These are phyloP conservation scores for Diabrotica balteata DNA, from an alignment of 2,888 invertebrate genomes.

Conservation along the genomic window DNA sequence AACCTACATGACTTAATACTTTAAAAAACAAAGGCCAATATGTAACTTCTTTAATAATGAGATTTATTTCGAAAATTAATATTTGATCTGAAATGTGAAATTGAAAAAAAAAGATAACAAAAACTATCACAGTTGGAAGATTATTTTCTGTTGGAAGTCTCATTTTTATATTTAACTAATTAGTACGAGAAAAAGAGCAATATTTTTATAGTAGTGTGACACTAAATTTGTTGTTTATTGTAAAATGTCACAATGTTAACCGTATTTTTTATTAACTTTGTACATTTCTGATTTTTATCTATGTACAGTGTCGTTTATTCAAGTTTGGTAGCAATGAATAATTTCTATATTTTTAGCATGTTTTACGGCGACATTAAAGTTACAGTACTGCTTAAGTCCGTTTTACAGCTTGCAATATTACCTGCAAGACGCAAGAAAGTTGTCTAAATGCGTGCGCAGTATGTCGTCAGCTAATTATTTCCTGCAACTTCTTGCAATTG, in stretches of 20 bases:
- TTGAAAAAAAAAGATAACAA: constrained; percentile 16
- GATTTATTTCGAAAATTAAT: constrained; percentile 33
- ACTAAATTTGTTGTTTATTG: background rate
- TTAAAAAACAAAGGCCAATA: constrained; percentile 13
- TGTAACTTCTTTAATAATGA: constrained; percentile 20
- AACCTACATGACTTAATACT: too few relatives aligned
- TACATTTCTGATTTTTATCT: too few relatives aligned
- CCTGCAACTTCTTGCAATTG: too few relatives aligned
- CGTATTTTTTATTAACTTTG: background rate
- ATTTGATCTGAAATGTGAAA: constrained; percentile 33
- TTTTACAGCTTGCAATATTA: too few relatives aligned
- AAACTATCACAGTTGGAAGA: constrained; percentile 12
- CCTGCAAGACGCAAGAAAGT: too few relatives aligned
- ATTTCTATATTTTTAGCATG: too few relatives aligned
- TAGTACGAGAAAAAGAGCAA: background rate
- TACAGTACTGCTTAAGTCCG: too few relatives aligned
- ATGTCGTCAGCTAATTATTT: too few relatives aligned
- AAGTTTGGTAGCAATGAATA: too few relatives aligned
- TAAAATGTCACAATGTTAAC: background rate
- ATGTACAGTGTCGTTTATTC: too few relatives aligned
- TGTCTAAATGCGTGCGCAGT: too few relatives aligned
- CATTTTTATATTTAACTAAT: constrained; percentile 12
- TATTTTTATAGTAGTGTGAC: background rate
- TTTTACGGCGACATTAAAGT: too few relatives aligned
- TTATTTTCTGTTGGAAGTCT: constrained; percentile 15